These are phyloP conservation scores for Drusus annulatus DNA, from an alignment of 1,140 invertebrate genomes.

Conservation along the genomic window DNA sequence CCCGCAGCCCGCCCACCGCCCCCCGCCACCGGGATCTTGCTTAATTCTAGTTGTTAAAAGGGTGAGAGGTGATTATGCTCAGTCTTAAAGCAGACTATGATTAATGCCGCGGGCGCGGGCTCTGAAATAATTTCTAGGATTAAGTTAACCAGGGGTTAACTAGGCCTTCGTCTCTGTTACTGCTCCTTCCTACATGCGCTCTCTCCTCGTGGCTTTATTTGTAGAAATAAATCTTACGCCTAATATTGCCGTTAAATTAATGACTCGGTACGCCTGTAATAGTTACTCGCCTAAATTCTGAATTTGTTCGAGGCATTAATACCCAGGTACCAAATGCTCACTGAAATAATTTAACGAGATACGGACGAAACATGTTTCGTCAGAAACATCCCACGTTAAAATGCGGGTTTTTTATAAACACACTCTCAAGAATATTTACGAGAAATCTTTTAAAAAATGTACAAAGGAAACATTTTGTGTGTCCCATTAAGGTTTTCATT, in stretches of 20 bases:
- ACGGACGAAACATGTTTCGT: no score
- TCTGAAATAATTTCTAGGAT: conserved; percentile 59
- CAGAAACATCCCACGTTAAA: no score
- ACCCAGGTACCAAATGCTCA: background rate
- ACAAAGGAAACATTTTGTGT: no score
- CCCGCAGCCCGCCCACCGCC: background rate
- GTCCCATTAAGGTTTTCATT: background rate
- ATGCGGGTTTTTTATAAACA: no score
- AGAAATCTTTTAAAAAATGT: no score
- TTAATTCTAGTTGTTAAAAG: conserved; percentile 60
- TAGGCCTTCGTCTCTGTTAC: conserved; percentile 37
- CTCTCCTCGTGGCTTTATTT: conserved; percentile 38
- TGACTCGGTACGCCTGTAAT: conserved; percentile 39
- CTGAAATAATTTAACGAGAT: background rate
- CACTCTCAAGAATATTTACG: no score
- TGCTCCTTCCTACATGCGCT: conserved; percentile 5
- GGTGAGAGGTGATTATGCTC: conserved; percentile 60
- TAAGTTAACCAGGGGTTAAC: conserved; percentile 59
- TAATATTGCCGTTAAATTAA: conserved; percentile 34
- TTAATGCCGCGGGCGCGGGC: conserved; percentile 55
- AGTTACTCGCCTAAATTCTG: conserved; percentile 29
- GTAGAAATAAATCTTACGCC: conserved; percentile 38
- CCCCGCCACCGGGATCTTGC: conserved; percentile 52
- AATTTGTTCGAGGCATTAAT: conserved; percentile 25
- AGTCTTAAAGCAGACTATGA: conserved; percentile 60